Evolutionary conservation across 2,113 vertebrate genomes (phyloP), one percentile per base, ranked within the genome.

Genomic region (Peromyscus leucopus): DNA sequence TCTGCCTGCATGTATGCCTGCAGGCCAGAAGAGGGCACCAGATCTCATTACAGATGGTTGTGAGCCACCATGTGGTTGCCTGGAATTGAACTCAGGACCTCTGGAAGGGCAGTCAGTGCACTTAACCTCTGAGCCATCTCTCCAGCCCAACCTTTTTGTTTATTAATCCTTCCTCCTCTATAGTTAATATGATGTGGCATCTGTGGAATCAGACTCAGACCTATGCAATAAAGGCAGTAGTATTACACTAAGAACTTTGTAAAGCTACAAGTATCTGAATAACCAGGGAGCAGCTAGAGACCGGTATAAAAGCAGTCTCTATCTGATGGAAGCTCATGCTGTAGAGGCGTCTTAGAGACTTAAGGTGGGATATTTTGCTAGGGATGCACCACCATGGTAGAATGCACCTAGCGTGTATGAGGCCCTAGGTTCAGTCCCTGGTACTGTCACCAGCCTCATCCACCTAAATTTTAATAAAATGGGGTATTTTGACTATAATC

Each of bases 181-280:
- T 63, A n/a, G 11, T 84, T 89, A 63, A 83, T 78, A 26, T 21
- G 63, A n/a, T 51, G 67, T 67, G 7, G 10, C 48, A 42, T 84
- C 69, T 48, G 13, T 4, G 67, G 84, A 65, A 21, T n/a, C 67
- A 55, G 63, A 48, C 28, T 48, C 17, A 48, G 9, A 95, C 94
- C 96, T 97, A 51, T 98, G 97, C 98, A 98, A 97, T 92, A 96
- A 98, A 98, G 97, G 96, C 97, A 95, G 39, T 31, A 67, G 69
- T 98, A 97, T 98, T 98, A 98, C 90, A 89, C 97, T 97, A 97
- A 98, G 98, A 98, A 97, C 98, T 97, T 98, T 97, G 95, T 92
- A 97, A 98, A 98, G 98, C 98, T 98, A 98, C 96, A 98, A 98
- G 98, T 98, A 98, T 98, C 98, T 97, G 98, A 98, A 98, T 98